A percentile compares a stretch with the other conserved stretches of the same genome.
Conservation (phyloP, 1,140 invertebrate species). For the Trinorchestia longiramus region DNA sequence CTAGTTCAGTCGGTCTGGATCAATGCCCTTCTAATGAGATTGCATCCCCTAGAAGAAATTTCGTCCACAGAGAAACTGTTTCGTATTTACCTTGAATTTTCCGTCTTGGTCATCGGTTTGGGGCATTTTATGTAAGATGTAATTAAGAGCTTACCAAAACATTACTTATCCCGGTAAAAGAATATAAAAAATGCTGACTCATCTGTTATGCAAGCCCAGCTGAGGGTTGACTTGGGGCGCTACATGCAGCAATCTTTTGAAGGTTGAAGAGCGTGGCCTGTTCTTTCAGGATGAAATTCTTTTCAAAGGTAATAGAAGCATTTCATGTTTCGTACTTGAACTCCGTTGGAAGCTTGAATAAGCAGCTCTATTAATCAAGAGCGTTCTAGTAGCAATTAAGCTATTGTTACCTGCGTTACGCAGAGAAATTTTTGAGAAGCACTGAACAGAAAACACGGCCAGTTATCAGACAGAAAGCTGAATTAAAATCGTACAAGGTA, state of each 20-base stretch:
- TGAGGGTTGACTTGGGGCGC: neutral
- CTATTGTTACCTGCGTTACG: neutral
- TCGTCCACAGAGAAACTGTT: neutral
- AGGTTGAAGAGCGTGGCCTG: neutral
- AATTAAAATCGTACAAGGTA: neutral
- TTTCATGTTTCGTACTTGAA: neutral
- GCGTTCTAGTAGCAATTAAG: neutral
- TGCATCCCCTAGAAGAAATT: neutral
- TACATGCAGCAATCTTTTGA: neutral
- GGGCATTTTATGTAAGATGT: neutral
- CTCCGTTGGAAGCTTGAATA: neutral
- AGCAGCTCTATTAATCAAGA: neutral
- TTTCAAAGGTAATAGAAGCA: neutral
- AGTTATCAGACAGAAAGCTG: neutral
- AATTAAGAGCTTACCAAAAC: neutral
- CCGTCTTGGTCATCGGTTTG: neutral
- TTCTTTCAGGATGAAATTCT: neutral
- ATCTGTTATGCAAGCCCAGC: constrained; percentile 2
- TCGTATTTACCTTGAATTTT: neutral
- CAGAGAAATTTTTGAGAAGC: neutral
- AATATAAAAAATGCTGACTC: constrained; percentile 33
- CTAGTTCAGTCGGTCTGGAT: no score
- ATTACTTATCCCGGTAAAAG: neutral
- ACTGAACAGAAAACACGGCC: neutral
- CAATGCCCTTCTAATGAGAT: neutral